Evolutionary conservation across 2,888 invertebrate genomes (phyloP), one percentile per base, ranked within the genome.

Genomic region (Endomychus coccineus): DNA sequence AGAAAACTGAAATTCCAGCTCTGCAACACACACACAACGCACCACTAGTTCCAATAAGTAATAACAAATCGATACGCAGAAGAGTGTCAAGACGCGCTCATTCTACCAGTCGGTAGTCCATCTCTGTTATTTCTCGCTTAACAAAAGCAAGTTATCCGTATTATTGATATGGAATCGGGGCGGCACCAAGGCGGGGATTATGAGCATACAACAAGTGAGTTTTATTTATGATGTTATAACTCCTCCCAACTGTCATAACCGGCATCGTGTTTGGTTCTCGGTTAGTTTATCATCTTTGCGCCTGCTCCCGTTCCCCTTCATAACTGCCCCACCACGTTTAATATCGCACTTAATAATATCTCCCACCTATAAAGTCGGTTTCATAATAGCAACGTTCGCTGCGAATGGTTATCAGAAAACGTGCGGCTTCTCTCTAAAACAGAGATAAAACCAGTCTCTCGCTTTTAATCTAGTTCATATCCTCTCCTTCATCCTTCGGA

Each of bases 191-290:
- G 74, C 73, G 74, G 73, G 68, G 74, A 74, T 74, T 70, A 74
- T 69, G 67, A 67, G 60, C 66, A 64, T 55, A 70, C 68, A 69
- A 70, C 75, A 75, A 75, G 75, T 75, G 74, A 71, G 74, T 75
- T 74, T 75, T 76, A 77, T 77, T 77, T 77, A 77, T 77, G 76
- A 77, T 73, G 68, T 67, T 68, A 66, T 67, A 71, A 71, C 73
- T 62, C 75, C 76, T 74, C 77, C 77, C 74, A 62, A 71, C 73
- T 76, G 77, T 77, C 77, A 77, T 78, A 78, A 77, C 74, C 71
- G 72, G 63, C 62, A 68, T 70, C 70, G 71, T 73, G 73, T 74
- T 74, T 76, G 75, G 75, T 72, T 70, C 70, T 67, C 54, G 46
- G 45, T 53, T 57, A 57, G 56, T 64, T 61, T 57, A 52, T 64